These are phyloP conservation scores for Lepus townsendii DNA, from an alignment of 2,797 vertebrate species.

Conservation along the genomic window DNA sequence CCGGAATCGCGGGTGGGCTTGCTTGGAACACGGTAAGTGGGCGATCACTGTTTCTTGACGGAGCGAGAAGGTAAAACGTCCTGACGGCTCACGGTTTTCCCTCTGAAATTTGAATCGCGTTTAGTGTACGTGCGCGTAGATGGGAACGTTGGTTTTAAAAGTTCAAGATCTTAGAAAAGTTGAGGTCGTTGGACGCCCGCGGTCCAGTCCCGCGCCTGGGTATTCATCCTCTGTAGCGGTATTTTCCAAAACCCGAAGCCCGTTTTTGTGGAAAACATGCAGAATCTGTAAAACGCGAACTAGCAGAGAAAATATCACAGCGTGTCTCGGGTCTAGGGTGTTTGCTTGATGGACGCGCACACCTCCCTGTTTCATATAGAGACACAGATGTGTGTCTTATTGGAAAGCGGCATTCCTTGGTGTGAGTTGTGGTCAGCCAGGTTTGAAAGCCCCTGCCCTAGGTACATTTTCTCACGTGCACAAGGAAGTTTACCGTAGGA, in stretches of 20 bases:
- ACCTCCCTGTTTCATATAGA: background rate
- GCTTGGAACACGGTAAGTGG: slow-evolving; percentile 71
- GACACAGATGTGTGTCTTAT: slow-evolving; percentile 65
- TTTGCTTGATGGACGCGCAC: background rate
- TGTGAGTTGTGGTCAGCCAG: slow-evolving; percentile 76
- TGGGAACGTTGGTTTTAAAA: slow-evolving; percentile 10
- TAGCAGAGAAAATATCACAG: slow-evolving; percentile 4
- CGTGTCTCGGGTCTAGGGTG: background rate
- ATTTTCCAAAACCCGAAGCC: slow-evolving; percentile 35
- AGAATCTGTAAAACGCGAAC: background rate
- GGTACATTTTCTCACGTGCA: slow-evolving; percentile 43
- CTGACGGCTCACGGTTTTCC: background rate
- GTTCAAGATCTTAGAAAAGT: background rate
- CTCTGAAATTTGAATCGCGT: background rate
- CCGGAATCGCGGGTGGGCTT: background rate
- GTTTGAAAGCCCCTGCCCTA: slow-evolving; percentile 74
- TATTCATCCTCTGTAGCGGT: background rate
- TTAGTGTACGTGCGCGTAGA: background rate
- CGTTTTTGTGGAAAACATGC: background rate
- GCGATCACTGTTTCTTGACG: slow-evolving; percentile 51
- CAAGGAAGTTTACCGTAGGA: background rate
- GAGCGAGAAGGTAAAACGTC: slow-evolving; percentile 40
- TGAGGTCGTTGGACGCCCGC: background rate
- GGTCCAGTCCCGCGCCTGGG: background rate
- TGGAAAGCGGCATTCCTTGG: slow-evolving; percentile 68